Evolutionary conservation across 1,140 invertebrate species (phyloP).

Genomic region (Caenorhabditis brenneri): DNA sequence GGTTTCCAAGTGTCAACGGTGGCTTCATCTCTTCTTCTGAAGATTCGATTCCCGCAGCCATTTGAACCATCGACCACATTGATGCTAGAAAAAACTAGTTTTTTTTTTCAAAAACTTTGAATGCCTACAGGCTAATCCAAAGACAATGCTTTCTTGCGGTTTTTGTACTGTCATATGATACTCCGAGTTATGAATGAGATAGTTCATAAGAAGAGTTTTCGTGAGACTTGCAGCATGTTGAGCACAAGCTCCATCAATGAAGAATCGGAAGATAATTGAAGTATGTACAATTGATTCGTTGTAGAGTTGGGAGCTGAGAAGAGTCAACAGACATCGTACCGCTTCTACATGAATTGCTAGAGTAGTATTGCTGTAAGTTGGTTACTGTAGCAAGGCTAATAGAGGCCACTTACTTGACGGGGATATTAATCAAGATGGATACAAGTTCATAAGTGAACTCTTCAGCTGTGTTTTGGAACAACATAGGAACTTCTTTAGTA

Average conservation of each 20-base stretch:
- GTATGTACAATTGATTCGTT: constrained; percentile 61
- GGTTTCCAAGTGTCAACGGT: constrained; percentile 58
- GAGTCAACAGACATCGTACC: constrained; percentile 72
- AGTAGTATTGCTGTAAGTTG: constrained; percentile 80
- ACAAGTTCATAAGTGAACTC: constrained; percentile 76
- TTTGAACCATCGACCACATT: constrained; percentile 65
- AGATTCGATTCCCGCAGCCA: constrained; percentile 57
- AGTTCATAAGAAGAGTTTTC: constrained; percentile 81
- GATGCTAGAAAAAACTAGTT: constrained; percentile 60
- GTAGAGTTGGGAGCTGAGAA: constrained; percentile 76
- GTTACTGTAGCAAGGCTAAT: constrained; percentile 51
- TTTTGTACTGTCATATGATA: constrained; percentile 73
- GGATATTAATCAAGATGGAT: constrained; percentile 81
- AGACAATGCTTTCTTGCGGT: constrained; percentile 81
- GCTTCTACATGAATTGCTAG: constrained; percentile 79
- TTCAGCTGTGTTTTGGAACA: constrained; percentile 56
- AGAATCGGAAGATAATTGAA: constrained; percentile 75
- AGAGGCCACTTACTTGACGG: constrained; percentile 76
- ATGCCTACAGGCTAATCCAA: constrained; percentile 80
- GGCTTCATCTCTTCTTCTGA: constrained; percentile 56
- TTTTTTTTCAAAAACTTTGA: not conserved
- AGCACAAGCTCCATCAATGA: constrained; percentile 71
- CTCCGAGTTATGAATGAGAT: constrained; percentile 79
- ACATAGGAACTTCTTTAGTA: not conserved
- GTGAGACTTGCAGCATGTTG: constrained; percentile 77